Percentiles rank a stretch among this genome's conserved stretches.
Conservation (phyloP, 2,113 vertebrate genomes). For the Scophthalmus maximus region DNA sequence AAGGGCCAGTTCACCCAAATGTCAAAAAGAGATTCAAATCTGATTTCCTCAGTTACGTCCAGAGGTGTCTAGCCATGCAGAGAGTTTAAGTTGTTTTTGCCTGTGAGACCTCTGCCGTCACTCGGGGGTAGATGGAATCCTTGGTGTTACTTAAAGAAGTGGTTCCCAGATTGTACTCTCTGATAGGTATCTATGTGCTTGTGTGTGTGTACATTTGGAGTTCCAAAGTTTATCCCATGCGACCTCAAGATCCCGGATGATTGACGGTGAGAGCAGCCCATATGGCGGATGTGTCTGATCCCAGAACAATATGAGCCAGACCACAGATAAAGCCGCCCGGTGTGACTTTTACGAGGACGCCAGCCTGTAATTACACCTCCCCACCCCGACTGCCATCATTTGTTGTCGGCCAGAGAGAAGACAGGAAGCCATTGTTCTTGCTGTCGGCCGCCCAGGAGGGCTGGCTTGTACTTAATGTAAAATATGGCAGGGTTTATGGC, state of each 20-base stretch:
- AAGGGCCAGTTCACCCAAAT: not conserved
- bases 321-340: slow-evolving; percentile 45
- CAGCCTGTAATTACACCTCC: slow-evolving; percentile 44
- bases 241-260: slow-evolving; percentile 26
- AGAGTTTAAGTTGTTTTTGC: too few relatives aligned
- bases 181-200: too few relatives aligned
- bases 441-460: not conserved
- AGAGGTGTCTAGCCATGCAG: too few relatives aligned
- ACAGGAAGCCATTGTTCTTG: slow-evolving; percentile 42
- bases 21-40: not conserved
- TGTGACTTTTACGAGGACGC: slow-evolving; percentile 49
- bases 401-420: slow-evolving; percentile 12
- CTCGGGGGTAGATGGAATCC: too few relatives aligned
- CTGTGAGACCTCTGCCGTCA: too few relatives aligned
- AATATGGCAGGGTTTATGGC: slow-evolving; percentile 17
- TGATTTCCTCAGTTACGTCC: not conserved
- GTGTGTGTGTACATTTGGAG: not conserved
- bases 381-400: slow-evolving; percentile 38
- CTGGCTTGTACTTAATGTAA: slow-evolving; percentile 32
- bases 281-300: slow-evolving; percentile 9
- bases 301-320: slow-evolving; percentile 44
- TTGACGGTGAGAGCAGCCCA: slow-evolving; percentile 8
- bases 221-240: slow-evolving; percentile 13
- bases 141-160: too few relatives aligned
- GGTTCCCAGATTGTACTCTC: too few relatives aligned